Percentiles rank a stretch among this genome's conserved stretches.
These are phyloP conservation scores for Uloborus plumipes DNA, from an alignment of 2,888 invertebrate species.

Conservation along the genomic window DNA sequence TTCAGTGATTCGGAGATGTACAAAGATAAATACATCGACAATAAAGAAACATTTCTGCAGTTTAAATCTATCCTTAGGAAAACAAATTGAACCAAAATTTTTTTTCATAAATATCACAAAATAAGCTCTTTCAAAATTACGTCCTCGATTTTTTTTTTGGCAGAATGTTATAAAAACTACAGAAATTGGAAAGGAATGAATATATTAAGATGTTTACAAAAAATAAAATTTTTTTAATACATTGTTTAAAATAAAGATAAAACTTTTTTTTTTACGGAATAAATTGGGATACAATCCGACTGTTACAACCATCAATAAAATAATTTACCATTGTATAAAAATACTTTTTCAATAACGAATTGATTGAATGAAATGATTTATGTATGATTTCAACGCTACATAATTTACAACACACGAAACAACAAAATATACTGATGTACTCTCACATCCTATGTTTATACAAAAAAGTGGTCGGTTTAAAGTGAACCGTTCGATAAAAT, in stretches of 20 bases:
- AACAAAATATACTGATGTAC: background rate
- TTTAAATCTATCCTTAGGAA: conserved; percentile 14
- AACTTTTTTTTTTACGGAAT: no score
- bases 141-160: background rate
- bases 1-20: conserved; percentile 1
- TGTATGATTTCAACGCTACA: no score
- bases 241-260: no score
- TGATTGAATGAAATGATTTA: no score
- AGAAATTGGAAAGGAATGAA: background rate
- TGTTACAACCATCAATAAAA: no score
- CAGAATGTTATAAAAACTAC: conserved; percentile 2
- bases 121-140: conserved; percentile 58
- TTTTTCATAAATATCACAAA: conserved; percentile 53
- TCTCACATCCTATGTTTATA: background rate
- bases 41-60: conserved; percentile 1
- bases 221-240: no score
- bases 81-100: conserved; percentile 17
- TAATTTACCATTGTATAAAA: no score
- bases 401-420: conserved; percentile 7
- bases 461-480: background rate
- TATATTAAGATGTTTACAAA: no score
- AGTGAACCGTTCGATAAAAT: background rate
- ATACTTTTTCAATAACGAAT: no score
- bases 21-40: conserved; percentile 16
- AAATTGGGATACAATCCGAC: no score